Base-by-base conservation (phyloP, 2,888 invertebrate species). In the Penaeus monodon region DNA sequence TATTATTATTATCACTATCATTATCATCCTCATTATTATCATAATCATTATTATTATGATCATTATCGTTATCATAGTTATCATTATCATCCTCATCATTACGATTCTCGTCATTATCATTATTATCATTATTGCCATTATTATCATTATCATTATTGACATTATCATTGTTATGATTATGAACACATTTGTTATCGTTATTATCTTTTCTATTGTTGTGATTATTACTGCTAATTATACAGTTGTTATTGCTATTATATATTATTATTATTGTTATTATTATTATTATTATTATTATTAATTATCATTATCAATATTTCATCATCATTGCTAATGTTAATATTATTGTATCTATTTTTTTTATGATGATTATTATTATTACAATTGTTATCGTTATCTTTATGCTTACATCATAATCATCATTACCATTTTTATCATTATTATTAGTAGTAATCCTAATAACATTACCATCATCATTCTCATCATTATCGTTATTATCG, bases 401-500 rank as follows among this genome's bases (percentile, higher is more conserved):
- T 64, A 80, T 64, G 1, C 3, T 29, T 79, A 27, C n/a, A n/a
- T 64, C n/a, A 63, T 29, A 2, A 63, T 64, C 29, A 80, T 29
- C 29, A 63, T 64, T 7, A 29, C 65, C 29, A 63, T 64, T 64
- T 1, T 29, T 64, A 63, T 64, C 29, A 29, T 29, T 64, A 64
- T 64, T 79, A 57, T 29, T 64, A 57, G 12, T 79, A 57, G 4
- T 79, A 7, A 57, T 79, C 14, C 8, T 49, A 57, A 29, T 79
- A 64, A 57, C 63, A 57, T 64, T 79, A 57, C 79, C 66, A 24
- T 78, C 82, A 20, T 73, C 85, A 74, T 87, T 88, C 33, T 88
- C 90, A 76, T 81, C 76, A 14, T 88, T 89, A 44, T 88, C 88
- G 29, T 90, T 89, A 38, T 82, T 80, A 84, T 81, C 81, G 22